Evolutionary conservation across 2,888 invertebrate species (phyloP).

Genomic region (Bimastos eiseni): DNA sequence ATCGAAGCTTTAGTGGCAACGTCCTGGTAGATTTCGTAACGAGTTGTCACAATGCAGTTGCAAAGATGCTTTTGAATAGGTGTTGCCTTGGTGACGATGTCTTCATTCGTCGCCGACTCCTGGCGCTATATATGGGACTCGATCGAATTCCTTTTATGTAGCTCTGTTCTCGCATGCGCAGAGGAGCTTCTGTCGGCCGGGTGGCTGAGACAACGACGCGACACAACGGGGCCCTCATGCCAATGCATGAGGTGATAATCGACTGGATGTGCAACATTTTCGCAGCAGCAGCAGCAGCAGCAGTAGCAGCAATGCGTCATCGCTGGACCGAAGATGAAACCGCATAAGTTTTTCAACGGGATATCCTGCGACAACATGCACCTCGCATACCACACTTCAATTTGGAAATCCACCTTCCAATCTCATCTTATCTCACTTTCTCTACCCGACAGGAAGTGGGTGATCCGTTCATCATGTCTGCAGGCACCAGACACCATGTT

Average conservation of each 20-base stretch:
- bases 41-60: not conserved
- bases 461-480: not conserved
- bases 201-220: not conserved
- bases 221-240: not conserved
- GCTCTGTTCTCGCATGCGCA: not conserved
- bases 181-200: not conserved
- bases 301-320: not conserved
- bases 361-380: not conserved
- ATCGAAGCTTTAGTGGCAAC: not conserved
- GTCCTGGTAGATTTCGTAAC: not conserved
- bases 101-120: not conserved
- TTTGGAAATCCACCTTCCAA: not conserved
- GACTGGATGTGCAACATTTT: not conserved
- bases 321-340: not conserved
- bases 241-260: not conserved
- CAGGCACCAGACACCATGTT: not conserved
- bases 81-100: constrained; percentile 13
- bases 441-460: not conserved
- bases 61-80: not conserved
- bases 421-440: not conserved
- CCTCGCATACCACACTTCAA: not conserved
- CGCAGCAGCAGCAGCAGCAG: not conserved
- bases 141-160: not conserved
- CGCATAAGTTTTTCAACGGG: not conserved
- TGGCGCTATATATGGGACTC: not conserved